Evolutionary conservation across 2,797 vertebrate species (phyloP), one percentile per base, ranked within the genome.

Genomic region (Myripristis jacobus): DNA sequence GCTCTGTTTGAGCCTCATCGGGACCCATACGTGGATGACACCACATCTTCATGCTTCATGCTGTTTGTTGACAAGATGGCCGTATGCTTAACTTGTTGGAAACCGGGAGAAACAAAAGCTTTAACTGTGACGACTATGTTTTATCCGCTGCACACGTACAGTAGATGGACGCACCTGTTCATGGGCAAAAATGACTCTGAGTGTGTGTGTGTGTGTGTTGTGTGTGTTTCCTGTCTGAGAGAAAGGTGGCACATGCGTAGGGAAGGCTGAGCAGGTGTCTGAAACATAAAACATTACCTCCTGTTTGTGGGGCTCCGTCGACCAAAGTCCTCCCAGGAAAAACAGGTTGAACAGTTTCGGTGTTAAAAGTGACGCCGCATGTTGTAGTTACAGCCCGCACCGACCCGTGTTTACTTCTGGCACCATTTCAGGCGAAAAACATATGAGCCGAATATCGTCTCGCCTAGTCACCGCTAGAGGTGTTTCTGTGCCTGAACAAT

Each of bases 251-350:
- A 15, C 36, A 13, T 13, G 1, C 0, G 0, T 4, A 18, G 7
- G 3, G 12, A 27, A 44, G 36, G 6, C 12, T 48, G 38, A 29
- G 6, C 27, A 3, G 27, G 27, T 29, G 27, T 3, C 6, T 34
- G 16, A 46, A 55, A 64, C 9, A 41, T 3, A 2, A 15, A 10
- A 3, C n/a, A n/a, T n/a, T 6, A 80, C 87, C 77, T 86, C 82
- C 78, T 60, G 12, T 41, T 71, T 9, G 18, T 6, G 3, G 10
- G 27, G 36, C 3, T 55, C 52, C 48, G 21, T 73, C 29, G 29
- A 21, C 16, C 2, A 44, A n/a, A 9, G 46, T 47, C 24, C 36
- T 41, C 13, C 24, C 13, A 18, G 4, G 13, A 16, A 7, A 8
- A 58, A n/a, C n/a, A 59, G 71, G 34, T 16, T 62, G 44, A 34